Base-by-base conservation (phyloP, 2,888 invertebrate species). In the Marronus borbonicus region DNA sequence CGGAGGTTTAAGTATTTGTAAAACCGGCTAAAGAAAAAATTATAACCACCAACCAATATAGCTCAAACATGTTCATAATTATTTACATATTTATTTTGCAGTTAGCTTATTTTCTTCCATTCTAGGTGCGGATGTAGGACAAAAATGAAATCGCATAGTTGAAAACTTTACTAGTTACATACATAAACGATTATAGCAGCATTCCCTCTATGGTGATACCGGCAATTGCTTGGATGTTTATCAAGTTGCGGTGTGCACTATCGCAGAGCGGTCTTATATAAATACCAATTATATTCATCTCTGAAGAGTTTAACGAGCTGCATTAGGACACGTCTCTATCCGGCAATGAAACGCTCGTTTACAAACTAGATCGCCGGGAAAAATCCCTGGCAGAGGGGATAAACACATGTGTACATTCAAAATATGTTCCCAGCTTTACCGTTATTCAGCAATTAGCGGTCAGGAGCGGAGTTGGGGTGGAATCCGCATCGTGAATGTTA, bases 401-500 rank as follows among this genome's bases (percentile, higher is more conserved):
- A 81, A 80, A 78, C 82, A 82, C 82, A 83, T 83, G 82, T 83
- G 82, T 79, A 82, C 81, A 82, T 80, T 80, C 80, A 82, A 82
- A 83, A 83, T 82, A 81, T 81, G 81, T 82, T 82, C 83, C 82
- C 82, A 81, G 81, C 80, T 78, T 78, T 78, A 74, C 78, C 77
- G 81, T 82, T 81, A 82, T 82, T 81, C 80, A 78, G 83, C 81
- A 83, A 82, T 83, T 83, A 83, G 83, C 79, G 83, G 83, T 81
- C 81, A 79, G 80, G 70, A 77, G 69, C 76, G 78, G 78, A 76
- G 78, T 52, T 62, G 79, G 80, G 81, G 79, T 79, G 77, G 79
- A 81, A 82, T 81, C 81, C 82, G 80, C 81, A 80, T 78, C 79
- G 80, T 79, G 81, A 80, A 81, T 81, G 82, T 82, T 82, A 82